Percentiles rank a stretch among this genome's conserved stretches.
These are phyloP conservation scores for Mergus octosetaceus DNA, from an alignment of 2,797 vertebrate genomes.

Conservation along the genomic window DNA sequence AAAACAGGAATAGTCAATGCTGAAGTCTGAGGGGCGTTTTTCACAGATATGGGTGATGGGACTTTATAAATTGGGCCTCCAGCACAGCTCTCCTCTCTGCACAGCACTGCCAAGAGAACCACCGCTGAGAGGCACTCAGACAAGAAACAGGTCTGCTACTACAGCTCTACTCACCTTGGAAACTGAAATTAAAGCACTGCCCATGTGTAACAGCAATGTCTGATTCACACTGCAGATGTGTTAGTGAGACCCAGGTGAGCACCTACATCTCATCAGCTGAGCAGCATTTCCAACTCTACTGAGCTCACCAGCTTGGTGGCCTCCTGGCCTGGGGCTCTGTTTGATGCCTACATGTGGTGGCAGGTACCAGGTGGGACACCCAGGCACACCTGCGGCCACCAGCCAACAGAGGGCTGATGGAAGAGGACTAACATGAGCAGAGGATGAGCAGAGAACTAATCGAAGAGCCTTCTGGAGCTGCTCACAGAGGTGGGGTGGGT, in stretches of 20 bases:
- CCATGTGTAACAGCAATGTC: background rate
- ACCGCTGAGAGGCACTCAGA: background rate
- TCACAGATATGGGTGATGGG: background rate
- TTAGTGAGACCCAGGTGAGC: background rate
- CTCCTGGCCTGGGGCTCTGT: background rate
- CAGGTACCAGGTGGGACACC: background rate
- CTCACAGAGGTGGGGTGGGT: background rate
- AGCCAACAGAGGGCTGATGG: background rate
- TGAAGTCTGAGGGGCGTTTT: background rate
- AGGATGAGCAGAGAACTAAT: background rate
- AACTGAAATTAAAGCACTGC: background rate
- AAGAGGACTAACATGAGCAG: too few relatives aligned
- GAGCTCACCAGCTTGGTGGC: background rate
- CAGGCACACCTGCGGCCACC: background rate
- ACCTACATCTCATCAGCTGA: background rate
- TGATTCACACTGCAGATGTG: background rate
- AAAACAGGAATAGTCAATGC: background rate
- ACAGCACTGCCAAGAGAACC: background rate
- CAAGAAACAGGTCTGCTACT: background rate
- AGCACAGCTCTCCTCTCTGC: rapidly evolving
- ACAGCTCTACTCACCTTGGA: background rate
- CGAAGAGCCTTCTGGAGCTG: background rate
- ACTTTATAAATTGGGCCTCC: background rate
- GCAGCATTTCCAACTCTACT: background rate
- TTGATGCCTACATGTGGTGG: background rate